Percentiles rank a stretch among this genome's conserved stretches.
phyloP scores from a whole-genome alignment of 2,797 vertebrate species.

The Oryzias dopingdopingensis region DNA sequence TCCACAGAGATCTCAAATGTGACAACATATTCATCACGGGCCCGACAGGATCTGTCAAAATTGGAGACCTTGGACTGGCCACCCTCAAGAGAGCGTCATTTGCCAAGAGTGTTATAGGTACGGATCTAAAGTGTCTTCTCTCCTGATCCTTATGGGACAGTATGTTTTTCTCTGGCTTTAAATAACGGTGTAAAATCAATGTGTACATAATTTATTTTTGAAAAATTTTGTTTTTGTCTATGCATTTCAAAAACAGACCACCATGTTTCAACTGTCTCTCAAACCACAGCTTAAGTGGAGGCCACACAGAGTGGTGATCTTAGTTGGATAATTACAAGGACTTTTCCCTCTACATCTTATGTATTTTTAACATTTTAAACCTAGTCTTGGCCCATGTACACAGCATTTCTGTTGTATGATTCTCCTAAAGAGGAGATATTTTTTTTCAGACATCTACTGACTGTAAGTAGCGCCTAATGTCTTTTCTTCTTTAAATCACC shows the following conservation, averaged over 20 bases:
- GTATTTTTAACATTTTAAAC: neutral
- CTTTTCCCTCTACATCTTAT: conserved; percentile 53
- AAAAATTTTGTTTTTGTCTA: conserved; percentile 74
- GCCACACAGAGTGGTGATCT: conserved; percentile 65
- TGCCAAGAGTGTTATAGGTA: conserved; percentile 99
- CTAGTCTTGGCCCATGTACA: conserved; percentile 63
- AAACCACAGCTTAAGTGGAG: conserved; percentile 82
- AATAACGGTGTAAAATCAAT: neutral
- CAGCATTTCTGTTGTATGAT: conserved; percentile 70
- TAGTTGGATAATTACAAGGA: conserved; percentile 64
- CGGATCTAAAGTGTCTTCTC: conserved; percentile 60
- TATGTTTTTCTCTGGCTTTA: conserved; percentile 27
- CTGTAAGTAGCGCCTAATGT: conserved; percentile 78
- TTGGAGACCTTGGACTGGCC: conserved; percentile 95
- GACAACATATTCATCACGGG: conserved; percentile 99
- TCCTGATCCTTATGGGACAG: conserved; percentile 34
- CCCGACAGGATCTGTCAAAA: conserved; percentile 98
- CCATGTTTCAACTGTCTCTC: conserved; percentile 84
- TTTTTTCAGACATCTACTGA: conserved; percentile 79
- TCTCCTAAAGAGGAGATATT: conserved; percentile 63
- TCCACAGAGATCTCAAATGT: conserved; percentile 96
- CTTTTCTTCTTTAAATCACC: conserved; percentile 65
- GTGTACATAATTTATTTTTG: conserved; percentile 8
- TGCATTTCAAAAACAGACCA: conserved; percentile 88
- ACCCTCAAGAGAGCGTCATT: conserved; percentile 96